Conservation (phyloP, 2,113 vertebrate genomes). For the Passer montanus region DNA sequence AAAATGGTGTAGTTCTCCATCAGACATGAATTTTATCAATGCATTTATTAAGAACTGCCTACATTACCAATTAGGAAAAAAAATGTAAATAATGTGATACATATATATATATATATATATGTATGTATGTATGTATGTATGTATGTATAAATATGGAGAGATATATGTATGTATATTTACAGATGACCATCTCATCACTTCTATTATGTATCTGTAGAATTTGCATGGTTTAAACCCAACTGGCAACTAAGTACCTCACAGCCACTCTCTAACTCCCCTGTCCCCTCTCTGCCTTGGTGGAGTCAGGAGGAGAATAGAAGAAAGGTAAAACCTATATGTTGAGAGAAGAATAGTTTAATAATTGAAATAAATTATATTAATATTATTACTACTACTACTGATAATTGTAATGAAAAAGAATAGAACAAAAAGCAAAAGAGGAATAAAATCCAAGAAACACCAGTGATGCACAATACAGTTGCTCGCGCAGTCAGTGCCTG, state of each 20-base stretch:
- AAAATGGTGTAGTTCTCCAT: neutral
- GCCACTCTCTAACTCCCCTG: neutral
- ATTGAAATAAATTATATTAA: neutral
- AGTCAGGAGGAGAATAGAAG: neutral
- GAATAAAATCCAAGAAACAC: neutral
- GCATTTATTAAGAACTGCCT: neutral
- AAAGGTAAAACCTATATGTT: neutral
- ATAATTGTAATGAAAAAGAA: neutral
- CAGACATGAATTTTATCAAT: neutral
- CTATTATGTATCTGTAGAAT: neutral
- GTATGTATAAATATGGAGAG: neutral
- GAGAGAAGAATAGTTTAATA: neutral
- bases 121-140: neutral
- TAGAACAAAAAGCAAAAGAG: neutral
- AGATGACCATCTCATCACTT: slow-evolving; percentile 50
- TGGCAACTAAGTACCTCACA: neutral
- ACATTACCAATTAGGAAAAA: neutral
- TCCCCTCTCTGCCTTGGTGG: neutral
- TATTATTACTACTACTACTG: neutral
- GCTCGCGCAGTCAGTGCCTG: neutral
- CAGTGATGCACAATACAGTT: neutral
- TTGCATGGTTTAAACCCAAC: neutral
- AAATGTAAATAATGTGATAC: neutral
- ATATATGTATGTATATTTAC: slow-evolving; percentile 11
- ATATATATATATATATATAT: neutral